These are phyloP conservation scores for Phylloscopus trochiloides DNA, from an alignment of 2,113 vertebrate species.

Conservation along the genomic window DNA sequence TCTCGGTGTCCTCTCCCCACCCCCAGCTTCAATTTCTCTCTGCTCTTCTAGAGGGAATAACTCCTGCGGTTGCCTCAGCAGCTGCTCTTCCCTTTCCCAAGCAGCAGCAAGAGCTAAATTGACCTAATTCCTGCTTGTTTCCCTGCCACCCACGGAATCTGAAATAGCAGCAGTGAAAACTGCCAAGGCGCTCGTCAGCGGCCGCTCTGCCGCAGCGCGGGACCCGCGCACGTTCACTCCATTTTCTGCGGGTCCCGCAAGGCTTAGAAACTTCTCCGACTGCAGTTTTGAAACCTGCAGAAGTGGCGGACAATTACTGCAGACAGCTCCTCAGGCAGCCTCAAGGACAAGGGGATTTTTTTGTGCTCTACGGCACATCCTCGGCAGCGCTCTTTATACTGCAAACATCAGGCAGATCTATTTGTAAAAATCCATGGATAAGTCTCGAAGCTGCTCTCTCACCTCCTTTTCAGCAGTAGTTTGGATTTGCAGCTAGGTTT, in stretches of 20 bases:
- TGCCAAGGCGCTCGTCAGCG: not conserved
- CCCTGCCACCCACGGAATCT: constrained; percentile 40
- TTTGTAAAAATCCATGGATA: constrained; percentile 8
- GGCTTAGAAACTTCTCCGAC: not conserved
- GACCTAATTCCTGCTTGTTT: constrained; percentile 68
- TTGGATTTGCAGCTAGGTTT: not conserved
- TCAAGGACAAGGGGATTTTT: constrained; percentile 28
- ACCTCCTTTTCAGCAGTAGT: not conserved
- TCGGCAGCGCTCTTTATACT: not conserved
- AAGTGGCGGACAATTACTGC: not conserved
- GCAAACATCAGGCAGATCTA: not conserved
- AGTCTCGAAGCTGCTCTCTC: not conserved
- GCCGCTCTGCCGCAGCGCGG: not conserved
- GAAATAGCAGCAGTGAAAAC: constrained; percentile 36
- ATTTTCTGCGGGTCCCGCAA: not conserved
- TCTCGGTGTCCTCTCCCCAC: not conserved
- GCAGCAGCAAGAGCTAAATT: constrained; percentile 62
- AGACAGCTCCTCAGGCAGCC: not conserved
- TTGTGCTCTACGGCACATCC: not conserved
- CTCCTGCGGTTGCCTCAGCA: constrained; percentile 35
- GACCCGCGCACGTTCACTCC: not conserved
- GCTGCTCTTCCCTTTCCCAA: constrained; percentile 55
- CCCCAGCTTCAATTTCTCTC: constrained; percentile 9
- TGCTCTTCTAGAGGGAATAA: not conserved
- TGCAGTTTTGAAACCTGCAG: not conserved